Evolutionary conservation across 2,113 vertebrate genomes (phyloP).

Genomic region (Dasyurus viverrinus): DNA sequence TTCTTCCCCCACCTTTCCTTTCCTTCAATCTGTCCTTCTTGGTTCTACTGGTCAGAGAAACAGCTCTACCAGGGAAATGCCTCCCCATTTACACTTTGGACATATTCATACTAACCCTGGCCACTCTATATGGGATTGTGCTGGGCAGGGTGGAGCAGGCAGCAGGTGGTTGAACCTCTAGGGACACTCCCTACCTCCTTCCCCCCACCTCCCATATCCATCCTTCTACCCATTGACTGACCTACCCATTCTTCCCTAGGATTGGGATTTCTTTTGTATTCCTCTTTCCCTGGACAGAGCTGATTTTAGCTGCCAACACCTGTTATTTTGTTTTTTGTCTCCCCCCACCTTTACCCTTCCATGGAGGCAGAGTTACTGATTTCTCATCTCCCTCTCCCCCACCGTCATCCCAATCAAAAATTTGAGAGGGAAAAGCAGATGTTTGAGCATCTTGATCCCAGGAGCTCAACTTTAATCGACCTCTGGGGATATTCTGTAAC

Average conservation of each 20-base stretch:
- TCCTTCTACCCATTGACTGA: not conserved
- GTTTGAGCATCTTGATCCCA: not conserved
- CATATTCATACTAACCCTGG: not conserved
- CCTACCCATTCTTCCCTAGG: not conserved
- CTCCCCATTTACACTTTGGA: not conserved
- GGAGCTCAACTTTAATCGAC: not conserved
- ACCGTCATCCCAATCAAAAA: not conserved
- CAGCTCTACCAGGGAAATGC: not conserved
- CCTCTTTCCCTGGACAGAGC: not conserved
- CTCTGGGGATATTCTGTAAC: conserved; percentile 17
- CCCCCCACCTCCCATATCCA: not conserved
- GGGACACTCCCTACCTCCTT: not conserved
- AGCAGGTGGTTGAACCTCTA: too few relatives aligned
- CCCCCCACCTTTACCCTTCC: not conserved
- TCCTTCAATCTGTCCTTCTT: conserved; percentile 52
- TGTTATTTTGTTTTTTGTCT: not conserved
- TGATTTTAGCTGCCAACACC: conserved; percentile 35
- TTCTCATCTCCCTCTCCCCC: not conserved
- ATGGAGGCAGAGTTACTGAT: not conserved
- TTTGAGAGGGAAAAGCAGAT: not conserved
- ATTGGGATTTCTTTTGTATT: not conserved
- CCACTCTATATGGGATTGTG: not conserved
- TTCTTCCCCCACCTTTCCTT: conserved; percentile 43
- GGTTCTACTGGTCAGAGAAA: conserved; percentile 22
- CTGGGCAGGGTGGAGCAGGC: not conserved